Evolutionary conservation across 2,113 vertebrate species (phyloP), one percentile per base, ranked within the genome.

Genomic region (Laterallus jamaicensis): DNA sequence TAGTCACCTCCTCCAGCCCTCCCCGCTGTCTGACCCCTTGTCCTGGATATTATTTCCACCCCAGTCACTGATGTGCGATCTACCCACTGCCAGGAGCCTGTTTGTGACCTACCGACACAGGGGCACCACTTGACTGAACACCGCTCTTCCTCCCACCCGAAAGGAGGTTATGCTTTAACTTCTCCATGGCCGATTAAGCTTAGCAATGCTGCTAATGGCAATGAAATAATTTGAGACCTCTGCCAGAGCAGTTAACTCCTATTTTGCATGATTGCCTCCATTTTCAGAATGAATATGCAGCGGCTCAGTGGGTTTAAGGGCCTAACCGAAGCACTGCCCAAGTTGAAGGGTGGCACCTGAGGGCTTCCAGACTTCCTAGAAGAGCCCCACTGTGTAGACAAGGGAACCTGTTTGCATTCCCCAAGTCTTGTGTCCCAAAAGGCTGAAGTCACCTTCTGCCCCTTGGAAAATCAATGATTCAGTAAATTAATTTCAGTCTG

Each of bases 401-500:
- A 91, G 78, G 37, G 37, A 84, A 94, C 60, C 10, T 1, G 4
- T 13, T 42, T 56, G 13, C 78, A 68, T 71, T 92, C 62, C 40
- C 37, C 90, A 95, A 83, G 66, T 80, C 50, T 69, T 26, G 6
- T 81, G 81, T 84, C 49, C 12, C 80, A 77, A 92, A 94, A 82
- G 76, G 79, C 54, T 95, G 78, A 97, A 69, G 40, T 16, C 86
- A 96, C 88, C 82, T 93, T 88, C 67, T 95, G 82, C 76, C 80
- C 87, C 76, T 95, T 85, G 91, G 93, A 97, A 96, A 97, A 96
- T 96, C 91, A 97, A 62, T 93, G 74, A 83, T 76, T 95, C 67
- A 95, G 91, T 96, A 97, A 97, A 97, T 96, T 89, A 97, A 96
- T 97, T 96, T 96, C 55, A 92, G 77, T 62, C 49, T 95, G 77